Base-by-base conservation (phyloP, 2,797 vertebrate species). In the Gymnoscopelus microlampas region DNA sequence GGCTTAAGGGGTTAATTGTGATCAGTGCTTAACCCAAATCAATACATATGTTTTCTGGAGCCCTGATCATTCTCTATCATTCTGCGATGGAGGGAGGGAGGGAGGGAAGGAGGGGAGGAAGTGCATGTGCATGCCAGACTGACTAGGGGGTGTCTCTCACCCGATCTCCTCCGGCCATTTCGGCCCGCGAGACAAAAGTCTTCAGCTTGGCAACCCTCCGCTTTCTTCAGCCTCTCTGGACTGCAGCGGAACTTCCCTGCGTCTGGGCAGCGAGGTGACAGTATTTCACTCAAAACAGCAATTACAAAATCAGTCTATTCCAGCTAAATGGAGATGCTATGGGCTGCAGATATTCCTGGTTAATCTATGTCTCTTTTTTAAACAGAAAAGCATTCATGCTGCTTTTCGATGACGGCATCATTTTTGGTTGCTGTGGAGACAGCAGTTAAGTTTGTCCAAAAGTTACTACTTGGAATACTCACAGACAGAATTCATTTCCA, bases 401-500 rank as follows among this genome's bases (percentile, higher is more conserved):
- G 47, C 35, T 53, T 35, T 64, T 75, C n/a, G 12, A 51, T 78
- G 54, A 61, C 64, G 24, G 67, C 59, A 63, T 53, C 39, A 80
- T 84, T 68, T 66, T 55, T 26, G 3, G 80, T 83, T 85, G 68
- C 76, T 53, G 66, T 62, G 68, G 76, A 44, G 39, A 44, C 57
- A 80, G 85, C 61, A 49, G 63, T 14, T 66, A 13, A 74, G 70
- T 29, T 14, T 39, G 32, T 48, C 35, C 15, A 55, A 65, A 64
- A 39, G 56, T 53, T 23, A 57, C 10, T 51, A 50, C 68, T 29
- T 53, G 51, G 55, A 39, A 60, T 60, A 97, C 97, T 98, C 89
- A 99, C 97, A 93, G 78, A 94, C 92, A 0, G 95, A 91, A 77
- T 95, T 94, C 94, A 96, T 98, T 88, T 98, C 96, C 93, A 96